Conservation (phyloP, 2,888 invertebrate genomes). For the Adelognathus sp. region DNA sequence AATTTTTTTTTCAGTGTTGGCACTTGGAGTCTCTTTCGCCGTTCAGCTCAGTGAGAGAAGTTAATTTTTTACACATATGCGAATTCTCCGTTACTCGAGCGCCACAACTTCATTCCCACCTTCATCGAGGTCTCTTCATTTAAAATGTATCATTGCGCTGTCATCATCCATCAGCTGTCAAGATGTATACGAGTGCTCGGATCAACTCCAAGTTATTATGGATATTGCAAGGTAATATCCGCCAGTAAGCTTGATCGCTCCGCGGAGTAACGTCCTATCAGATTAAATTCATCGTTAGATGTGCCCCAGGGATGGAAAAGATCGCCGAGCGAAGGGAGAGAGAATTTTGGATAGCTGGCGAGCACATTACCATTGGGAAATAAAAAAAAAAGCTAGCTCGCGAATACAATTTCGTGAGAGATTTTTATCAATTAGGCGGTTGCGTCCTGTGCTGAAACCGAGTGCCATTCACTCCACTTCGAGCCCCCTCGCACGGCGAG, state of each 20-base stretch:
- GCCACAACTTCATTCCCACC: too few species aligned
- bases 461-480: not conserved
- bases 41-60: too few species aligned
- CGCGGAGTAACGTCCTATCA: not conserved
- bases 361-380: not conserved
- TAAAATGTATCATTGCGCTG: too few species aligned
- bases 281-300: constrained; percentile 30
- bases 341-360: not conserved
- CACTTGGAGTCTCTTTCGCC: too few species aligned
- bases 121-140: too few species aligned
- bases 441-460: not conserved
- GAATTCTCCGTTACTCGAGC: too few species aligned
- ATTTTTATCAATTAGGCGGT: constrained; percentile 10
- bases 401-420: not conserved
- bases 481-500: not conserved
- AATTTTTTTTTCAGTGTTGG: too few species aligned
- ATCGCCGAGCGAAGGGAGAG: not conserved
- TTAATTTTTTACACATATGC: too few species aligned
- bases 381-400: not conserved
- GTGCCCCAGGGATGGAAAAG: not conserved
- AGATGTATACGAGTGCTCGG: too few species aligned
- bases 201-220: constrained; percentile 17
- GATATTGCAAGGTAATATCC: not conserved
- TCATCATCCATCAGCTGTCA: too few species aligned
- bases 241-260: not conserved